Evolutionary conservation across 2,888 invertebrate genomes (phyloP).

Genomic region (Stegophylla sp.): DNA sequence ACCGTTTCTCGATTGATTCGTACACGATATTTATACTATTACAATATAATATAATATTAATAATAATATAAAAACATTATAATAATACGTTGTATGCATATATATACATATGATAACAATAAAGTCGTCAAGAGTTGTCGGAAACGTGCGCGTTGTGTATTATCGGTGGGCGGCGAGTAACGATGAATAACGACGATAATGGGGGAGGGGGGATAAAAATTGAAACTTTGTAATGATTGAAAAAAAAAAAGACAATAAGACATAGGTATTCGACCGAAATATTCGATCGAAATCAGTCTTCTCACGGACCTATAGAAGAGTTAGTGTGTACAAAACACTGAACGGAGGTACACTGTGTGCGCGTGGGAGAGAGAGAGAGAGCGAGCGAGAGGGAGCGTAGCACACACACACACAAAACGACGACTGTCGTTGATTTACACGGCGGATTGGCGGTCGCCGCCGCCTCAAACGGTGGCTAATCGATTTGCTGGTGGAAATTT

Average conservation of each 20-base stretch:
- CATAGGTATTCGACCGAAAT: neutral
- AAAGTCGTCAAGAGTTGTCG: constrained; percentile 44
- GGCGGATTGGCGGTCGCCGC: constrained; percentile 47
- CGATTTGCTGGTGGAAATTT: constrained; percentile 58
- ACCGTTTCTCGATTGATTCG: neutral
- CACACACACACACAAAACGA: constrained; percentile 30
- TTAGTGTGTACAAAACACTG: neutral
- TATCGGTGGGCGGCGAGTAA: neutral
- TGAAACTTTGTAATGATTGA: constrained; percentile 31
- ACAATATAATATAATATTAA: neutral
- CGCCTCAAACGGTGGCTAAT: constrained; percentile 56
- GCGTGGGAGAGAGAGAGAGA: neutral
- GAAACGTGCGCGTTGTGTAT: constrained; percentile 14
- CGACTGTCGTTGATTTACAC: constrained; percentile 54
- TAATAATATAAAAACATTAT: neutral
- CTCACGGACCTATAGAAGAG: constrained; percentile 36
- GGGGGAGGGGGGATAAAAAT: neutral
- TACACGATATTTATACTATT: neutral
- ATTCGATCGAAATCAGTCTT: constrained; percentile 39
- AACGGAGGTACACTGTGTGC: neutral
- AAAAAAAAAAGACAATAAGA: constrained; percentile 37
- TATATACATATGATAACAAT: constrained; percentile 17
- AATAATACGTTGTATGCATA: too few species aligned
- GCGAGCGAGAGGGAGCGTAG: neutral
- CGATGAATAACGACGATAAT: too few species aligned